These are phyloP conservation scores for Atherinomorus stipes DNA, from an alignment of 2,113 vertebrate genomes.

Conservation along the genomic window DNA sequence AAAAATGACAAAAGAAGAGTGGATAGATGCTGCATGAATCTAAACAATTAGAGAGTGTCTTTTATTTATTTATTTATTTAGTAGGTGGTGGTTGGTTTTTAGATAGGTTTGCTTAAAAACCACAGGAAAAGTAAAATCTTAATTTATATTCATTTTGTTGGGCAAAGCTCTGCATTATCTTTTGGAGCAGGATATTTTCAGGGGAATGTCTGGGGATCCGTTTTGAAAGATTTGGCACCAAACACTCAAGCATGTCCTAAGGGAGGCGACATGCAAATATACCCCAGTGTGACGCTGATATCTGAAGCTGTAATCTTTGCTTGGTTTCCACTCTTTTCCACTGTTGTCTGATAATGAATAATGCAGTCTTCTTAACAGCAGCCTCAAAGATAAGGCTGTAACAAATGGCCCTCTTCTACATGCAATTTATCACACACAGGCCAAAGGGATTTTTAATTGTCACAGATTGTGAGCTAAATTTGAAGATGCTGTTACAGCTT, in stretches of 20 bases:
- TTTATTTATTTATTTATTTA: background rate
- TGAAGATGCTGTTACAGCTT: constrained; percentile 37
- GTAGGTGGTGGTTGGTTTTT: background rate
- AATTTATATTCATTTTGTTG: background rate
- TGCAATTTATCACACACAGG: constrained; percentile 63
- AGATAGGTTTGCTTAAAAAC: background rate
- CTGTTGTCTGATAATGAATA: constrained; percentile 59
- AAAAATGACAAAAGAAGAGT: background rate
- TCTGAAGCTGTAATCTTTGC: constrained; percentile 63
- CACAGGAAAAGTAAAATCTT: background rate
- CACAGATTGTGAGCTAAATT: constrained; percentile 58
- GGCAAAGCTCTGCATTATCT: background rate
- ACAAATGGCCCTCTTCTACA: constrained; percentile 63
- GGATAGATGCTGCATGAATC: background rate
- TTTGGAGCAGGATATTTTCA: background rate
- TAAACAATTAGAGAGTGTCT: background rate
- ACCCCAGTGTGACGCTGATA: constrained; percentile 32
- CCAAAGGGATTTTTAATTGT: constrained; percentile 65
- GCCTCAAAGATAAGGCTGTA: constrained; percentile 67
- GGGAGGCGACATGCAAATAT: constrained; percentile 39
- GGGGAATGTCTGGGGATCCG: background rate
- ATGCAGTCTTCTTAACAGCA: constrained; percentile 60
- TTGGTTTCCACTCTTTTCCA: constrained; percentile 62
- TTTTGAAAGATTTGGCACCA: constrained; percentile 19
- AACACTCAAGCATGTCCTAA: constrained; percentile 32